Conservation (phyloP, 2,888 invertebrate species). For the Drosophila silvestris region DNA sequence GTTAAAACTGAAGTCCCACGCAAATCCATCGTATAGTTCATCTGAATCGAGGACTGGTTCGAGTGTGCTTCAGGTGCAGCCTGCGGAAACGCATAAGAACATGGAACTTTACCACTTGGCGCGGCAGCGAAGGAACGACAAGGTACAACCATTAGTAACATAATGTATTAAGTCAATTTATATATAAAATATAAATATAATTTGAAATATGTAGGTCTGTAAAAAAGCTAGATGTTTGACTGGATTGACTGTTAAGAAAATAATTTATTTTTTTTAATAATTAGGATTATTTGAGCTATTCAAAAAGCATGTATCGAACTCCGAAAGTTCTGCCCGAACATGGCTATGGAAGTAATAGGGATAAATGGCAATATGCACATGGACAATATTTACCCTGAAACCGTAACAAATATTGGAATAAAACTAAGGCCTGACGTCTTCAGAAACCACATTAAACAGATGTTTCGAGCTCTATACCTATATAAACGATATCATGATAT, state of each 20-base stretch:
- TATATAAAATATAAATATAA: neutral
- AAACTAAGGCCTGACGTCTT: neutral
- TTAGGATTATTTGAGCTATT: constrained; percentile 72
- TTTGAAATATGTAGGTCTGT: neutral
- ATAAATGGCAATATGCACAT: constrained; percentile 69
- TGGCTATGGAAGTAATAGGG: constrained; percentile 47
- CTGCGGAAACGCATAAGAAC: constrained; percentile 25
- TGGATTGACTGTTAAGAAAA: neutral
- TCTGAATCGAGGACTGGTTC: constrained; percentile 16
- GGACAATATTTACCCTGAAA: constrained; percentile 79
- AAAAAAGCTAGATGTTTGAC: neutral
- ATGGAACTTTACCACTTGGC: constrained; percentile 15
- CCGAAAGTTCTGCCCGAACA: constrained; percentile 67
- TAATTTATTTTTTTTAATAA: neutral
- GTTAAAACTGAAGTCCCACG: constrained; percentile 65
- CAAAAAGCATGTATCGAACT: constrained; percentile 71
- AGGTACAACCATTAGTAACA: constrained; percentile 16
- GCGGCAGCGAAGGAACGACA: constrained; percentile 50
- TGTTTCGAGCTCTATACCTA: neutral
- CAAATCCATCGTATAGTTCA: constrained; percentile 10
- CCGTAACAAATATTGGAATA: neutral
- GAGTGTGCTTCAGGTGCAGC: constrained; percentile 61
- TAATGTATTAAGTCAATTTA: neutral
- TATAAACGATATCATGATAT: constrained; percentile 45
- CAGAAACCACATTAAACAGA: neutral